Percentiles rank a stretch among this genome's conserved stretches.
phyloP scores from a whole-genome alignment of 2,113 vertebrate genomes.

The Vulpes lagopus region DNA sequence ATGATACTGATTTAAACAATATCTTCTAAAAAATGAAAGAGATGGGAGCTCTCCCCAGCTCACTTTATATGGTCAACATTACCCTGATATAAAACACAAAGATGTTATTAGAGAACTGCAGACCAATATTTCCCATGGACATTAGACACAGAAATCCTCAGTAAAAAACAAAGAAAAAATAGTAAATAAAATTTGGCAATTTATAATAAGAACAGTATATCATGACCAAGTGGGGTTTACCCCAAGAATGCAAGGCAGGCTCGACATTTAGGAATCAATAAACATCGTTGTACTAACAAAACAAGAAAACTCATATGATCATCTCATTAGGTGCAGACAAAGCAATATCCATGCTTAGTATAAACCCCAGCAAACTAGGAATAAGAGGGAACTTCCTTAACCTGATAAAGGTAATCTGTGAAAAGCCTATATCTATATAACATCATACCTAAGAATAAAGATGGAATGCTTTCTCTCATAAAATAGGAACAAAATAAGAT shows the following conservation, averaged over 20 bases:
- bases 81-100: neutral
- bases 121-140: too few relatives aligned
- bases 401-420: neutral
- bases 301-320: neutral
- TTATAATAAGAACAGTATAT: neutral
- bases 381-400: neutral
- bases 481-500: neutral
- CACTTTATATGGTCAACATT: rapidly evolving
- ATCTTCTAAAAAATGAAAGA: neutral
- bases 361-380: neutral
- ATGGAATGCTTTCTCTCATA: neutral
- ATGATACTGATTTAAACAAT: neutral
- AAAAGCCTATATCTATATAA: too few relatives aligned
- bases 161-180: neutral
- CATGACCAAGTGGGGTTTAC: neutral
- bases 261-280: neutral
- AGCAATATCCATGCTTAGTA: too few relatives aligned
- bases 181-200: neutral
- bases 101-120: neutral
- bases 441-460: neutral
- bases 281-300: neutral
- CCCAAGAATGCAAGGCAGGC: neutral
- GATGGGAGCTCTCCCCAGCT: rapidly evolving
- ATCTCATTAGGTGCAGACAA: neutral
- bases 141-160: neutral